phyloP scores from a whole-genome alignment of 2,888 invertebrate species.

The Cataglyphis livida region DNA sequence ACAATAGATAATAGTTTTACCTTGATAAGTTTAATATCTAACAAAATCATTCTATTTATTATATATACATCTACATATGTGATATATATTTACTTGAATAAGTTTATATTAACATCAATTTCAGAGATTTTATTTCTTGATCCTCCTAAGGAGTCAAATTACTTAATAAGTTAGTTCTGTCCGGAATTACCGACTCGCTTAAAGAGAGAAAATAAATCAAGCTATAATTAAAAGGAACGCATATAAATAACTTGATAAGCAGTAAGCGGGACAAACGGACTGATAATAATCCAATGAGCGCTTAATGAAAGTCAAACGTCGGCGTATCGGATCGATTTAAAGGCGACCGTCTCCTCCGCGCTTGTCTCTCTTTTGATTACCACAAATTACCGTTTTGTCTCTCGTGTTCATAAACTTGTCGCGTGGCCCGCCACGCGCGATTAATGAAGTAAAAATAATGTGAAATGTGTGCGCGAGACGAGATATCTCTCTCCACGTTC shows the following conservation, averaged over 20 bases:
- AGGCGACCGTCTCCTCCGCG: neutral
- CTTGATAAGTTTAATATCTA: neutral
- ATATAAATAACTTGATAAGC: constrained; percentile 27
- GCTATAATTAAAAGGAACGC: constrained; percentile 23
- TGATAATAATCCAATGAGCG: constrained; percentile 35
- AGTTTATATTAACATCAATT: neutral
- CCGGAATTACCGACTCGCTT: neutral
- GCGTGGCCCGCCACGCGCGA: constrained; percentile 5
- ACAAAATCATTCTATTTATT: neutral
- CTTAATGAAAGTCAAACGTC: constrained; percentile 23
- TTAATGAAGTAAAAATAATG: constrained; percentile 51
- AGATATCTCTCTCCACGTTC: constrained; percentile 33
- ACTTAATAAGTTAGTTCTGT: neutral
- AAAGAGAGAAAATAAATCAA: neutral
- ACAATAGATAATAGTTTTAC: neutral
- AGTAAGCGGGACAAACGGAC: neutral
- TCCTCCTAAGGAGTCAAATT: neutral
- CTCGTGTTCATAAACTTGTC: constrained; percentile 33
- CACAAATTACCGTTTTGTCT: constrained; percentile 34
- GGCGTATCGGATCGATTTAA: constrained; percentile 34
- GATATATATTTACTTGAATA: neutral
- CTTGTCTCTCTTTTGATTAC: constrained; percentile 14
- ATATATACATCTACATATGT: too few relatives aligned
- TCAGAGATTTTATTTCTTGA: neutral
- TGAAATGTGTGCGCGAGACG: constrained; percentile 18